phyloP scores from a whole-genome alignment of 1,140 invertebrate genomes.

The Coptotermes formosanus region DNA sequence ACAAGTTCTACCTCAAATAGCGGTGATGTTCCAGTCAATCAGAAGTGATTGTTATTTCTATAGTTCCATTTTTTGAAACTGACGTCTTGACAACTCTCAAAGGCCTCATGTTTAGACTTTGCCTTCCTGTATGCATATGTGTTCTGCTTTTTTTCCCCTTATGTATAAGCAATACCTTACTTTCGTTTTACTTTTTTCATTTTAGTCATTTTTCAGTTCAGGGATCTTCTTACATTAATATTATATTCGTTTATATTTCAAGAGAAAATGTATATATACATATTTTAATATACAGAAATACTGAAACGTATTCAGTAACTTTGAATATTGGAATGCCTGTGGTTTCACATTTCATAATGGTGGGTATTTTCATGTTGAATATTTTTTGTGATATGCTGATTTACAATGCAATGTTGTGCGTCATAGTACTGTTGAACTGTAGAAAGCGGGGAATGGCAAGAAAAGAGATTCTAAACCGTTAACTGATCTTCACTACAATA shows the following conservation, averaged over 20 bases:
- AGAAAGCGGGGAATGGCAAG: too few relatives aligned
- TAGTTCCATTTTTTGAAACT: background rate
- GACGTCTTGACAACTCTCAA: background rate
- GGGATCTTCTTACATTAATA: constrained; percentile 10
- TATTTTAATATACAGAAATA: constrained; percentile 2
- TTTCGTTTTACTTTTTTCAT: background rate
- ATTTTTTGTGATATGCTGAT: background rate
- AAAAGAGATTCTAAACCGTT: too few relatives aligned
- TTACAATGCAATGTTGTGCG: background rate
- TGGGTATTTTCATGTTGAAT: background rate
- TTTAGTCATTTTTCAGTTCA: constrained; percentile 12
- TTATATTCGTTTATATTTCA: constrained; percentile 13
- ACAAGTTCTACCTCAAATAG: background rate
- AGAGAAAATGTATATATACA: background rate
- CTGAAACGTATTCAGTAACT: background rate
- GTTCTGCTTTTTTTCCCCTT: background rate
- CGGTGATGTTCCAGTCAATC: background rate
- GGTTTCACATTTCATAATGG: background rate
- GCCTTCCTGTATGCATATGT: too few relatives aligned
- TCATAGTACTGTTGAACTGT: too few relatives aligned
- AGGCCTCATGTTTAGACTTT: background rate
- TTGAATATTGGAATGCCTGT: background rate
- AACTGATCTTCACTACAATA: too few relatives aligned
- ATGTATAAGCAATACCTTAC: background rate
- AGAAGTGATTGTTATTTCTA: background rate